These are phyloP conservation scores for Orius insidiosus DNA, from an alignment of 1,140 invertebrate genomes.

Conservation along the genomic window DNA sequence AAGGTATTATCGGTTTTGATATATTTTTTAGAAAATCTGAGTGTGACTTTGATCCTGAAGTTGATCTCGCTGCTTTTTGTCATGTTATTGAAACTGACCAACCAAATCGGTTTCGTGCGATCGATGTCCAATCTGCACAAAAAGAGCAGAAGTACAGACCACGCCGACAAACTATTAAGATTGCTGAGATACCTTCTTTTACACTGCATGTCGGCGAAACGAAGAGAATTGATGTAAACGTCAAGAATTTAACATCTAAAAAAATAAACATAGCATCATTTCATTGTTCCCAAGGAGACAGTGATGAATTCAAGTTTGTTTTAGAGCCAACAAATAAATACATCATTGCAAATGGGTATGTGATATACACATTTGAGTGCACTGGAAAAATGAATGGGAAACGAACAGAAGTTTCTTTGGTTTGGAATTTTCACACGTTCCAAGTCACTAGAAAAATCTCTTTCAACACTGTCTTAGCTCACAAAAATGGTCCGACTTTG, in stretches of 20 bases:
- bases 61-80: neutral
- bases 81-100: constrained; percentile 1
- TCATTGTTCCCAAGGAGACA: neutral
- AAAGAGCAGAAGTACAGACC: too few species aligned
- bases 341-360: neutral
- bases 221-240: neutral
- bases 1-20: too few species aligned
- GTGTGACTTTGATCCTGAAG: too few species aligned
- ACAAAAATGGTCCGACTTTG: neutral
- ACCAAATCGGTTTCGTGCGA: neutral
- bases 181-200: neutral
- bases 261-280: neutral
- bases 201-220: neutral
- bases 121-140: neutral
- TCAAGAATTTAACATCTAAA: neutral
- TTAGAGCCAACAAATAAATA: neutral
- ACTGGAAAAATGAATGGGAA: neutral
- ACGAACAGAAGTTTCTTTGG: neutral
- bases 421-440: too few species aligned
- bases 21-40: too few species aligned
- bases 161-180: neutral
- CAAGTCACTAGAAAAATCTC: too few species aligned
- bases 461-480: neutral
- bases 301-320: too few species aligned
- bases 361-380: neutral